Percentiles rank a stretch among this genome's conserved stretches.
Conservation (phyloP, 2,113 vertebrate species). For the Carassius gibelio region DNA sequence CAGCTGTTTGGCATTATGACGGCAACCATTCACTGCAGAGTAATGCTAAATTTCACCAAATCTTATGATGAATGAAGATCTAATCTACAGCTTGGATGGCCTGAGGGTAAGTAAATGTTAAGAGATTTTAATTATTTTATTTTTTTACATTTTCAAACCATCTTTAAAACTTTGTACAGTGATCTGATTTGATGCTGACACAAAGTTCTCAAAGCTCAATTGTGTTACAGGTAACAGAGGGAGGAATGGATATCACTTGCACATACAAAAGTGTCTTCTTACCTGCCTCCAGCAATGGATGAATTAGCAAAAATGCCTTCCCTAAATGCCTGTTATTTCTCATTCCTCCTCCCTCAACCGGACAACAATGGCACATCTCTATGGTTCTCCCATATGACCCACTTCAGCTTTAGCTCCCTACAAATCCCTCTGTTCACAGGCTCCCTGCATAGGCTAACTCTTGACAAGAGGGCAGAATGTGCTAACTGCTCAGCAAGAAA, state of each 20-base stretch:
- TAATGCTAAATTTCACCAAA: too few relatives aligned
- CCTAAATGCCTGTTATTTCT: slow-evolving; percentile 8
- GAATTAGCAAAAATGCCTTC: slow-evolving; percentile 2
- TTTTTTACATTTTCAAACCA: neutral
- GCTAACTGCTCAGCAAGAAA: slow-evolving; percentile 48
- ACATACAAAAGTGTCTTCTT: neutral
- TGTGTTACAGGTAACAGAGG: neutral
- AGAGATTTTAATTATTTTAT: neutral
- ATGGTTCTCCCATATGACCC: slow-evolving; percentile 43
- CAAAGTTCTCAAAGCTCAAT: neutral
- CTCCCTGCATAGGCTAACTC: slow-evolving; percentile 40
- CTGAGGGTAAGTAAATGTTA: neutral
- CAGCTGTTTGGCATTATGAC: neutral
- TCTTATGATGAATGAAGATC: too few relatives aligned
- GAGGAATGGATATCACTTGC: neutral
- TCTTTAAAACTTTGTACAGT: neutral
- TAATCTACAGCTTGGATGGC: too few relatives aligned
- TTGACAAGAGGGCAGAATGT: slow-evolving; percentile 37
- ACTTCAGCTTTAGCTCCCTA: slow-evolving; percentile 38
- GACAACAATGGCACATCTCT: slow-evolving; percentile 39
- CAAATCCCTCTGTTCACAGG: slow-evolving; percentile 52
- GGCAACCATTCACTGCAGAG: neutral
- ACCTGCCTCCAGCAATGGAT: neutral
- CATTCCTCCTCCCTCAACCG: slow-evolving; percentile 11
- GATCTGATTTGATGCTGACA: neutral